phyloP scores from a whole-genome alignment of 1,140 invertebrate species.

The Zaprionus nigranus region DNA sequence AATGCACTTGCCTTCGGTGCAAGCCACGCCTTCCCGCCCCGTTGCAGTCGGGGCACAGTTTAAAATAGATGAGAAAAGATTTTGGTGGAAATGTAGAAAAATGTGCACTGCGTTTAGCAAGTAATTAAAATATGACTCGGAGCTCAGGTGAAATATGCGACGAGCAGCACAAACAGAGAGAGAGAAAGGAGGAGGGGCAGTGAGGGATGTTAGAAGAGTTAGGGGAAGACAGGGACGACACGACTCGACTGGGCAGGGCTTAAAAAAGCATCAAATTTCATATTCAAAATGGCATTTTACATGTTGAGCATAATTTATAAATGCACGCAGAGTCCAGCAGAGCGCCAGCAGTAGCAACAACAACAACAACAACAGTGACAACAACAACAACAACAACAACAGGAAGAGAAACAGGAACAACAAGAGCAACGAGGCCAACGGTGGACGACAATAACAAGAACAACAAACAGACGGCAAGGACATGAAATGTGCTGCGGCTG shows the following conservation, averaged over 20 bases:
- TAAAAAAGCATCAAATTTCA: slow-evolving; percentile 84
- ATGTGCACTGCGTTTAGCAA: slow-evolving; percentile 71
- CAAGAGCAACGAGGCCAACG: slow-evolving; percentile 5
- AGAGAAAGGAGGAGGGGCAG: background rate
- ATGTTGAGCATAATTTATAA: slow-evolving; percentile 84
- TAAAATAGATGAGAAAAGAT: slow-evolving; percentile 62
- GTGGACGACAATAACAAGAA: slow-evolving; percentile 27
- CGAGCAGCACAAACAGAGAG: background rate
- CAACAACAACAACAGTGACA: slow-evolving; percentile 19
- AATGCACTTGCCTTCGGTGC: slow-evolving; percentile 33
- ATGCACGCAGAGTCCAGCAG: slow-evolving; percentile 63
- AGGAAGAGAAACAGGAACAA: background rate
- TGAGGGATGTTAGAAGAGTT: background rate
- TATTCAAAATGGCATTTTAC: slow-evolving; percentile 84
- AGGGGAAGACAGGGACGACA: background rate
- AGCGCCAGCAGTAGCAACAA: background rate
- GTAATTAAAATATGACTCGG: slow-evolving; percentile 75
- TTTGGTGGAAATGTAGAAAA: slow-evolving; percentile 61
- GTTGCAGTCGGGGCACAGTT: background rate
- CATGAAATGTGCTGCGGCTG: slow-evolving; percentile 76
- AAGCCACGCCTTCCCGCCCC: background rate
- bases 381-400: slow-evolving; percentile 4
- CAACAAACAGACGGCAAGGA: slow-evolving; percentile 48
- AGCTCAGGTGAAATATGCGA: slow-evolving; percentile 58
- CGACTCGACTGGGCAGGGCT: slow-evolving; percentile 53